A percentile compares a stretch with the other conserved stretches of the same genome.
phyloP scores from a whole-genome alignment of 2,888 invertebrate genomes.

The Sinohyriopsis cumingii region DNA sequence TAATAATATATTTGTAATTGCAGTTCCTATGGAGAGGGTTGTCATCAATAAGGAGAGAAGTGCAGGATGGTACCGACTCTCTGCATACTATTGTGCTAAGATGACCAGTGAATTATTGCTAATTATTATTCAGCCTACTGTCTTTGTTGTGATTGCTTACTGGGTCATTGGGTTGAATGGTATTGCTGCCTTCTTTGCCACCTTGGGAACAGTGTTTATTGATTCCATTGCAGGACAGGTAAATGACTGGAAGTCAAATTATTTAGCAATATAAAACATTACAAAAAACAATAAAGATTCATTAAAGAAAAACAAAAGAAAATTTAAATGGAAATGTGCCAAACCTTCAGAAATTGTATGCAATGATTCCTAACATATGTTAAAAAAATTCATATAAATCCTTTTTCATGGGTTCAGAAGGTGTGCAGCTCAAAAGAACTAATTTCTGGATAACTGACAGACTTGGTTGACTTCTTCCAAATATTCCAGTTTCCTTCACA shows the following conservation, averaged over 20 bases:
- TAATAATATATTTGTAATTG: slow-evolving; percentile 1
- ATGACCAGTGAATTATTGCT: slow-evolving; percentile 86
- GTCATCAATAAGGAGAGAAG: slow-evolving; percentile 86
- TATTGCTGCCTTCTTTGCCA: slow-evolving; percentile 78
- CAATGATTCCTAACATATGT: no score
- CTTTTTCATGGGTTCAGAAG: no score
- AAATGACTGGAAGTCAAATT: slow-evolving; percentile 18
- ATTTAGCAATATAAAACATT: no score
- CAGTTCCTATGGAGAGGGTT: slow-evolving; percentile 86
- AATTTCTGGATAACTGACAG: no score
- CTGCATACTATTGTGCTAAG: slow-evolving; percentile 87
- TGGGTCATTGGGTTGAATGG: slow-evolving; percentile 82
- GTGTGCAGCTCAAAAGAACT: no score
- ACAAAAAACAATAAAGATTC: no score
- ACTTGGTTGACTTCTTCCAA: no score
- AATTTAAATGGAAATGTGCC: no score
- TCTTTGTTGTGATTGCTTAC: slow-evolving; percentile 85
- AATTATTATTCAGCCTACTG: slow-evolving; percentile 82
- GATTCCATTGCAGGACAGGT: slow-evolving; percentile 84
- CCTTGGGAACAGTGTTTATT: slow-evolving; percentile 81
- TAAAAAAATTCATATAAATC: no score
- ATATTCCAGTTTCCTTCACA: no score
- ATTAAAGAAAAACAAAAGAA: no score
- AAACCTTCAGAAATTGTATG: no score
- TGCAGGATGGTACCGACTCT: slow-evolving; percentile 85